Base-by-base conservation (phyloP, 2,888 invertebrate genomes). In the Serrognathus titanus region DNA sequence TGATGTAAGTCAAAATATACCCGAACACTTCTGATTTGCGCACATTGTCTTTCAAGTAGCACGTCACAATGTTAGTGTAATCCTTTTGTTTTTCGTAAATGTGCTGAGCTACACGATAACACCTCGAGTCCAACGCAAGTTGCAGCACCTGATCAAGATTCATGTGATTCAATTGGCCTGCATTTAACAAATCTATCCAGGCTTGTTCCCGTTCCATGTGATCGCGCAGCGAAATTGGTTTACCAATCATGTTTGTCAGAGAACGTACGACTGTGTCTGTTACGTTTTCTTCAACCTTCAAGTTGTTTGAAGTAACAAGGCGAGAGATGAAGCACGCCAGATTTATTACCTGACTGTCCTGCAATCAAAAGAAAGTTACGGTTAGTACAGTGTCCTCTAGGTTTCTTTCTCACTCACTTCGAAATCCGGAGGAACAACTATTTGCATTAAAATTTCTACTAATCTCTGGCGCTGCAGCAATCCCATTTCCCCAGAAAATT, bases 381-480 rank as follows among this genome's bases (percentile, higher is more conserved):
- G 24, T 31, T 31, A 7, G 7, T 6, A 31, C 24, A 31, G 2
- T 31, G 24, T 31, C 24, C 3, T 7, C 7, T 40, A 31, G 24
- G 4, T 31, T 31, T 6, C 24, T 31, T 31, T 36, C 11, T 10
- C 9, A 76, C 83, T 81, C 77, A 88, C 87, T 53, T 84, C 80
- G 69, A 87, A 87, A 65, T 85, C 85, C 50, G 84, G 82, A 46
- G 83, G 80, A 54, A 85, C 82, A 78, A 92, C 88, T 50, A 92
- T 85, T 72, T 85, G 85, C 49, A 92, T 77, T 38, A 93, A 78
- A 70, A 93, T 90, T 70, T 92, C 88, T 37, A 92, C 85, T 50
- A 93, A 82, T 59, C 90, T 77, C 71, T 92, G 91, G 51, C 89
- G 82, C 71, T 90, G 87, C 20, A 86, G 79, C 48, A 82, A 77